These are phyloP conservation scores for Heterohyrax brucei DNA, from an alignment of 2,797 vertebrate species.

Conservation along the genomic window DNA sequence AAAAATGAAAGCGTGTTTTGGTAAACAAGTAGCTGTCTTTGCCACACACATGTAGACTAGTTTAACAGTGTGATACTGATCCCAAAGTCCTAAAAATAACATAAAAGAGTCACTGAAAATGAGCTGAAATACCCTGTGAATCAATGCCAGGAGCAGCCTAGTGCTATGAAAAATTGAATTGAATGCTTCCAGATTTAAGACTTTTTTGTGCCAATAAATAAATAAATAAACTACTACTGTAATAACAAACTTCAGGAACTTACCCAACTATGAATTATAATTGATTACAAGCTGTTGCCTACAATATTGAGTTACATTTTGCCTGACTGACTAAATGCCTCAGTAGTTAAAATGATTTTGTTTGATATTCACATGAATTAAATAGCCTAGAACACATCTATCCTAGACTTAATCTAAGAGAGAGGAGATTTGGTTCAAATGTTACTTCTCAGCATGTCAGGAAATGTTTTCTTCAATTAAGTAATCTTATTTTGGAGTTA, in stretches of 20 bases:
- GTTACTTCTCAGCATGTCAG: conserved; percentile 88
- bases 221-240: conserved; percentile 86
- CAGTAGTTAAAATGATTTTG: conserved; percentile 87
- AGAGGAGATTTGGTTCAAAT: conserved; percentile 89
- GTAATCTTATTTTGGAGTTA: conserved; percentile 89
- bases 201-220: conserved; percentile 82
- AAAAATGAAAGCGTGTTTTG: not conserved
- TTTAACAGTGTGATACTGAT: conserved; percentile 7
- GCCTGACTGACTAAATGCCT: conserved; percentile 87
- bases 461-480: conserved; percentile 91
- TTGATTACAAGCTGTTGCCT: conserved; percentile 86
- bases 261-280: conserved; percentile 86
- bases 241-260: conserved; percentile 82
- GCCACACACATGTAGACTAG: not conserved
- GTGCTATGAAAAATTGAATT: conserved; percentile 61
- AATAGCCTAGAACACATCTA: conserved; percentile 87
- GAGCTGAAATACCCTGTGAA: conserved; percentile 57
- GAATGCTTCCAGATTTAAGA: conserved; percentile 84
- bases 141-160: conserved; percentile 59
- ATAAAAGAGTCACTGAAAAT: conserved; percentile 65
- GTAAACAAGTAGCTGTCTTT: not conserved
- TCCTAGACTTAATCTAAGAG: conserved; percentile 81
- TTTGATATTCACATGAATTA: conserved; percentile 88
- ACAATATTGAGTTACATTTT: conserved; percentile 83
- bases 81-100: conserved; percentile 18